Evolutionary conservation across 2,797 vertebrate species (phyloP), one percentile per base, ranked within the genome.

Genomic region (Cygnus olor): DNA sequence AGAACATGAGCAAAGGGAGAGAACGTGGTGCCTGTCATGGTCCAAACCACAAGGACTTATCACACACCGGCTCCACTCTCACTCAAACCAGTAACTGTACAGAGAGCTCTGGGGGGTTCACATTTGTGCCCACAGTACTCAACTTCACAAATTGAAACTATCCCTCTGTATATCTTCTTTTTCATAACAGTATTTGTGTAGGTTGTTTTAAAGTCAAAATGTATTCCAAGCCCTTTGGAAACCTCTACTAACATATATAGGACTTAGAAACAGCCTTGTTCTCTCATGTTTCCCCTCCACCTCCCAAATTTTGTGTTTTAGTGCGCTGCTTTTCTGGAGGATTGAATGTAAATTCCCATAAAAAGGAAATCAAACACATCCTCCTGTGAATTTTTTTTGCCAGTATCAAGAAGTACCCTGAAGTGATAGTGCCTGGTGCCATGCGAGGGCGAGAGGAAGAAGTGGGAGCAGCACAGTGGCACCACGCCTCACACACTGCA

Each of bases 381-480:
- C 49, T 83, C 57, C 45, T 21, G 40, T 61, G 84, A 77, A 61
- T 89, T 92, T 92, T 86, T 69, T 69, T 80, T 93, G 65, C 57
- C 87, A 78, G 38, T 38, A 80, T n/a, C 68, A 90, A 91, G 85
- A 85, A 77, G 69, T 74, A 70, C 49, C 32, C 68, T 66, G 74
- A 87, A 85, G 80, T 40, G 60, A 84, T 8, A 87, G 80, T 71
- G 77, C 60, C 86, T 94, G 74, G 45, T 90, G 65, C 68, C 72
- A 65, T 34, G 90, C 70, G 79, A 91, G 85, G 91, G 79, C 56
- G 79, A 34, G 63, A 91, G 77, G 63, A 80, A 80, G 63, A 80
- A 80, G 93, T 78, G 80, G 85, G 89, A 95, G 80, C 36, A 86
- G 42, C 47, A 58, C 83, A 82, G 82, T n/a, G 70, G 86, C 73